Percentiles rank a stretch among this genome's conserved stretches.
These are phyloP conservation scores for Steatornis caripensis DNA, from an alignment of 2,113 vertebrate species.

Conservation along the genomic window DNA sequence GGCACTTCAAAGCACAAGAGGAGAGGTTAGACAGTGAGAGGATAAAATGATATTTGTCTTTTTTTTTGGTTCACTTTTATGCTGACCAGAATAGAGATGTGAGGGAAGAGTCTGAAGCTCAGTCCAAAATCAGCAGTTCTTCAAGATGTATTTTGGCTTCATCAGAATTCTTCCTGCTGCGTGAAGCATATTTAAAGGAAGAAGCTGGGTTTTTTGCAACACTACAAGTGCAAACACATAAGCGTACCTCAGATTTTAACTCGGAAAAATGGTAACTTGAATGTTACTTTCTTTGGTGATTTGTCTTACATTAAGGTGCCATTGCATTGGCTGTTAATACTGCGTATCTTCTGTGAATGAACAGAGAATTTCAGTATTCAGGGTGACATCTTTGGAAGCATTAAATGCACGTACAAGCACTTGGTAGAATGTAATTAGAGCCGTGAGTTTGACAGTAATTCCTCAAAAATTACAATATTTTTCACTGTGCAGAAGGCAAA, in stretches of 20 bases:
- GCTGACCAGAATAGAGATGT: neutral
- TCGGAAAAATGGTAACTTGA: neutral
- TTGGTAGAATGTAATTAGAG: slow-evolving; percentile 33
- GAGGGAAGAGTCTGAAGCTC: neutral
- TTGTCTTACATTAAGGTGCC: neutral
- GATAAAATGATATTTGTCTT: neutral
- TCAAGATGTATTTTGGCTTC: neutral
- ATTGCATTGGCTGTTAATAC: neutral
- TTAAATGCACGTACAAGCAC: neutral
- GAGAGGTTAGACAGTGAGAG: neutral
- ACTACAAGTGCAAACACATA: neutral
- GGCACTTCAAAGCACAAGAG: neutral
- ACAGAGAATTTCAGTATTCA: neutral
- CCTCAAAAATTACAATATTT: slow-evolving; percentile 33
- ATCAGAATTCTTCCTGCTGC: neutral
- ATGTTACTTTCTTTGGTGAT: neutral
- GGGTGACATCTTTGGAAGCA: neutral
- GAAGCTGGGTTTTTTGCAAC: neutral
- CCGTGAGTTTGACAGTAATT: slow-evolving; percentile 26
- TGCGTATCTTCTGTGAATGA: neutral
- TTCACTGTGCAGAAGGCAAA: slow-evolving; percentile 12
- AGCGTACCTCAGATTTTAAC: neutral
- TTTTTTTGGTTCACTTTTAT: neutral
- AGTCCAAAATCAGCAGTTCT: neutral
- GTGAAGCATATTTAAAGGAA: neutral